These are phyloP conservation scores for Panurus biarmicus DNA, from an alignment of 2,113 vertebrate genomes.

Conservation along the genomic window DNA sequence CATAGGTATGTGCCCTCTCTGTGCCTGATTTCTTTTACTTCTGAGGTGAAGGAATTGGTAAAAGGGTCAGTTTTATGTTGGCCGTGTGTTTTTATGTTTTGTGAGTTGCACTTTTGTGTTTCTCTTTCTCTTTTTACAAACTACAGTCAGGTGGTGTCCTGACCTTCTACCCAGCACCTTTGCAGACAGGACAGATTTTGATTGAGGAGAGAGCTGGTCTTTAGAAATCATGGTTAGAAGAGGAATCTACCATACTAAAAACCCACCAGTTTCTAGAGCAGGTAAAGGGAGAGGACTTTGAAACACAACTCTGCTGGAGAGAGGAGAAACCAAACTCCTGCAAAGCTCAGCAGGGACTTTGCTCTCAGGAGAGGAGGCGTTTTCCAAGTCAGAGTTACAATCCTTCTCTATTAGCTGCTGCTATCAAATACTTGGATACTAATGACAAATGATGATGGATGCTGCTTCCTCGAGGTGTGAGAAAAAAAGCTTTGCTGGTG, in stretches of 20 bases:
- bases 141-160: not conserved
- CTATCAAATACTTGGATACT: not conserved
- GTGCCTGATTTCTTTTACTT: not conserved
- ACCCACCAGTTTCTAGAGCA: not conserved
- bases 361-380: not conserved
- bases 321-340: not conserved
- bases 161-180: not conserved
- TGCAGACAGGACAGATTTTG: not conserved
- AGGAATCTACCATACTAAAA: not conserved
- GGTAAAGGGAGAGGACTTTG: not conserved
- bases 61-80: not conserved
- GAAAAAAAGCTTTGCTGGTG: not conserved
- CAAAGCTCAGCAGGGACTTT: not conserved
- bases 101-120: not conserved
- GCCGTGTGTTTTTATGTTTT: not conserved
- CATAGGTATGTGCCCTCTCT: not conserved
- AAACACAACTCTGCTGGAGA: not conserved
- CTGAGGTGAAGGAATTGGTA: not conserved
- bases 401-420: not conserved
- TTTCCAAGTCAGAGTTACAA: not conserved
- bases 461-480: not conserved
- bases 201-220: not conserved
- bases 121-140: not conserved
- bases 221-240: not conserved
- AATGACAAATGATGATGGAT: not conserved